Conservation (phyloP, 2,113 vertebrate species). For the Aegithalos caudatus region DNA sequence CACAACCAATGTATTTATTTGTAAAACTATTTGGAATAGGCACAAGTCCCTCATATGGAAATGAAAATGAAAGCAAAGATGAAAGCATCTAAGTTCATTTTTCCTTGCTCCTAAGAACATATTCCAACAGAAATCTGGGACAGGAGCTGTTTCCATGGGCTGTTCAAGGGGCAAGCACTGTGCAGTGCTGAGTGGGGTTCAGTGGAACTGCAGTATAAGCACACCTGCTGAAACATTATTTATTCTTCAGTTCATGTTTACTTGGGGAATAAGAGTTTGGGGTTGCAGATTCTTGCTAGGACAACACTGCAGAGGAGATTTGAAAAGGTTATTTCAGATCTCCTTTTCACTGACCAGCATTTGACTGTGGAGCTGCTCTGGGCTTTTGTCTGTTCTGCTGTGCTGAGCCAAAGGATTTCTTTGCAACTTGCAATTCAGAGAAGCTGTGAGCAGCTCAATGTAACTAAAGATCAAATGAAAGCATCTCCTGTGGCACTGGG, state of each 20-base stretch:
- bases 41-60: not conserved
- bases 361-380: constrained; percentile 18
- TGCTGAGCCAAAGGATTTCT: not conserved
- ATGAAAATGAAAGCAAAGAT: not conserved
- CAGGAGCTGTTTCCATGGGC: not conserved
- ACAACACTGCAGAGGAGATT: not conserved
- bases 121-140: not conserved
- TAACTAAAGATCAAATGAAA: constrained; percentile 43
- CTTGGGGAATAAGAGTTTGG: not conserved
- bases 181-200: not conserved
- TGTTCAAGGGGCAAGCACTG: constrained; percentile 13
- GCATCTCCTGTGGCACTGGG: constrained; percentile 62
- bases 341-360: constrained; percentile 41
- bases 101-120: not conserved
- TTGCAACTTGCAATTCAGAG: constrained; percentile 18
- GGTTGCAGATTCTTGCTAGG: not conserved
- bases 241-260: constrained; percentile 20
- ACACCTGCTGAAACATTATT: constrained; percentile 71
- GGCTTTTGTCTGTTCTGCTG: not conserved
- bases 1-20: not conserved
- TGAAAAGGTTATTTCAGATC: constrained; percentile 24
- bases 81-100: not conserved
- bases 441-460: constrained; percentile 63
- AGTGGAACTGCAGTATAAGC: constrained; percentile 3
- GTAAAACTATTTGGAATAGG: not conserved